Evolutionary conservation across 2,888 invertebrate species (phyloP).

Genomic region (Unio delphinus): DNA sequence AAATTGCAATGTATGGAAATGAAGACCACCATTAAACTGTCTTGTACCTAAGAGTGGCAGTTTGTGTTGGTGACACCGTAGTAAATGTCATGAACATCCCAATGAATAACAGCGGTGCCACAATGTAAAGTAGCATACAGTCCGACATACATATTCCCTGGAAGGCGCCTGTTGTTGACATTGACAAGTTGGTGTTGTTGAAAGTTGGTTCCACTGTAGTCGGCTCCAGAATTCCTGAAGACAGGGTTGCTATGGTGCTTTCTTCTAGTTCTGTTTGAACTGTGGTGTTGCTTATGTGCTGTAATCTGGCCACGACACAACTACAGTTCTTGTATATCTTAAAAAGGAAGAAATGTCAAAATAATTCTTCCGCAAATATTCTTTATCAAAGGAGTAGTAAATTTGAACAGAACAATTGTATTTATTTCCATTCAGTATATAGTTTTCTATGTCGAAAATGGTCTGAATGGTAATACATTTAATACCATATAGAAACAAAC

Average conservation of each 20-base stretch:
- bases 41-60: slow-evolving; percentile 41
- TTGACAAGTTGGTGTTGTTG: slow-evolving; percentile 21
- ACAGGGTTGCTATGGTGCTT: slow-evolving; percentile 1
- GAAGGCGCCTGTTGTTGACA: slow-evolving; percentile 21
- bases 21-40: not conserved
- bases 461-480: too few species aligned
- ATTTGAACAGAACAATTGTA: not conserved
- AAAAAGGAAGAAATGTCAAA: slow-evolving; percentile 1
- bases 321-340: slow-evolving; percentile 42
- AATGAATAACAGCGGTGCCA: slow-evolving; percentile 40
- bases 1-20: not conserved
- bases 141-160: slow-evolving; percentile 44
- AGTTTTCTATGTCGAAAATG: too few species aligned
- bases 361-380: not conserved
- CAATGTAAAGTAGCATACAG: slow-evolving; percentile 39
- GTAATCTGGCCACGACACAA: slow-evolving; percentile 28
- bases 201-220: slow-evolving; percentile 1
- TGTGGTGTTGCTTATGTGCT: slow-evolving; percentile 9
- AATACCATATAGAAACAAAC: too few species aligned
- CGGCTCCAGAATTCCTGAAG: slow-evolving; percentile 5
- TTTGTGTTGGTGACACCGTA: slow-evolving; percentile 44
- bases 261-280: slow-evolving; percentile 1
- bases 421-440: too few species aligned
- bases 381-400: not conserved
- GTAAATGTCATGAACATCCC: slow-evolving; percentile 48